Percentiles rank a stretch among this genome's conserved stretches.
Evolutionary conservation across 2,797 vertebrate species (phyloP).

Genomic region (Centroberyx gerrardi): DNA sequence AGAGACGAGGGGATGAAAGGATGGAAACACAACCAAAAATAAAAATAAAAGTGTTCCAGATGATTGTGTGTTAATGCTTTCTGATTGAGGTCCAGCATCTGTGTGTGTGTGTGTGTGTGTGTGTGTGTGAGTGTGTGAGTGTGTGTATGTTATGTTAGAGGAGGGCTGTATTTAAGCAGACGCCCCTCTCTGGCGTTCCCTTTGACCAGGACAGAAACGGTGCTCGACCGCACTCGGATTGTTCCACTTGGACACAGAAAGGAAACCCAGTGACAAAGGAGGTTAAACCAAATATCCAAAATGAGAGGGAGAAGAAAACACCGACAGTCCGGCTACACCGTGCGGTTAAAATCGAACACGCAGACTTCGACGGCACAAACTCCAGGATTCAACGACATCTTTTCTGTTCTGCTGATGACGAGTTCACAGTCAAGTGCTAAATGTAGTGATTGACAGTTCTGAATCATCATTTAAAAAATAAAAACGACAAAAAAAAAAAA

Average conservation of each 20-base stretch:
- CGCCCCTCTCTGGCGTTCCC: constrained; percentile 43
- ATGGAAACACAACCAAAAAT: constrained; percentile 17
- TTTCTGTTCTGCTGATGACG: constrained; percentile 40
- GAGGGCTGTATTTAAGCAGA: constrained; percentile 8
- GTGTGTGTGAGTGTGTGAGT: constrained; percentile 91
- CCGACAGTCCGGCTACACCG: neutral
- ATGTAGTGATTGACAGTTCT: constrained; percentile 95
- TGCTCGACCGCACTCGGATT: too few species aligned
- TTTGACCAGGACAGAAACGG: constrained; percentile 39
- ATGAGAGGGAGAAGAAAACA: neutral
- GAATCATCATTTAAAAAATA: constrained; percentile 59
- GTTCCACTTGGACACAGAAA: neutral
- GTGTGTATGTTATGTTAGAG: constrained; percentile 35
- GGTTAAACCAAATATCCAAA: neutral
- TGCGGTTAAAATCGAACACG: too few species aligned
- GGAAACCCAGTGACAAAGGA: neutral
- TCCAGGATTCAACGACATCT: constrained; percentile 68
- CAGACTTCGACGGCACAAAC: neutral
- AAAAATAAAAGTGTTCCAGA: constrained; percentile 7
- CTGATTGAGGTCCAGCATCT: constrained; percentile 62
- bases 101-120: constrained; percentile 39
- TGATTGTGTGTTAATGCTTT: constrained; percentile 72
- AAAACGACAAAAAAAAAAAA: constrained; percentile 33
- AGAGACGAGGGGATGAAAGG: neutral
- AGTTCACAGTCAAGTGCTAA: constrained; percentile 95